phyloP scores from a whole-genome alignment of 2,888 invertebrate species.

The Xestia sexstrigata region DNA sequence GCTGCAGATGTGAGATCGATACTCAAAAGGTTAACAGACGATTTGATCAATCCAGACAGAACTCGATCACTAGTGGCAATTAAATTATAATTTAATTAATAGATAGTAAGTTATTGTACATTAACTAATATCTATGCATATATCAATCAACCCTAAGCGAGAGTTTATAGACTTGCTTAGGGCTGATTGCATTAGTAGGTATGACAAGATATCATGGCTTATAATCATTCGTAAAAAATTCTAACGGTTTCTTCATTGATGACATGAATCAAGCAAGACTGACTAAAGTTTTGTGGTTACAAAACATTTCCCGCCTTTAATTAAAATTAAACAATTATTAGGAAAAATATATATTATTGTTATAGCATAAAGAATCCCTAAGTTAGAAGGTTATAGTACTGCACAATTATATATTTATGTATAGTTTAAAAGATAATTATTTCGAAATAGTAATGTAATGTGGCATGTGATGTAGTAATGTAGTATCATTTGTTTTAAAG shows the following conservation, averaged over 20 bases:
- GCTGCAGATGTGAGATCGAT: neutral
- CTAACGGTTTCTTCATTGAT: neutral
- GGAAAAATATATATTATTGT: neutral
- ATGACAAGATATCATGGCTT: neutral
- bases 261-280: neutral
- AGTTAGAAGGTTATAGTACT: neutral
- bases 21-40: neutral
- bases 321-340: neutral
- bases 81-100: neutral
- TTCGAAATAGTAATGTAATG: neutral
- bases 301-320: neutral
- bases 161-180: too few species aligned
- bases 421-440: neutral
- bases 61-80: neutral
- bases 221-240: neutral
- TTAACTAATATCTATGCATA: neutral
- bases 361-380: neutral
- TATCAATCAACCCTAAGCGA: neutral
- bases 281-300: neutral
- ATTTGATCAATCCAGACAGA: neutral
- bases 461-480: too few species aligned
- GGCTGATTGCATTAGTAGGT: too few species aligned
- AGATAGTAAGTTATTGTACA: neutral
- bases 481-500: neutral
- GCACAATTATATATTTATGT: neutral